A percentile compares a stretch with the other conserved stretches of the same genome.
Evolutionary conservation across 2,797 vertebrate genomes (phyloP).

Genomic region (Aldrovandia affinis): DNA sequence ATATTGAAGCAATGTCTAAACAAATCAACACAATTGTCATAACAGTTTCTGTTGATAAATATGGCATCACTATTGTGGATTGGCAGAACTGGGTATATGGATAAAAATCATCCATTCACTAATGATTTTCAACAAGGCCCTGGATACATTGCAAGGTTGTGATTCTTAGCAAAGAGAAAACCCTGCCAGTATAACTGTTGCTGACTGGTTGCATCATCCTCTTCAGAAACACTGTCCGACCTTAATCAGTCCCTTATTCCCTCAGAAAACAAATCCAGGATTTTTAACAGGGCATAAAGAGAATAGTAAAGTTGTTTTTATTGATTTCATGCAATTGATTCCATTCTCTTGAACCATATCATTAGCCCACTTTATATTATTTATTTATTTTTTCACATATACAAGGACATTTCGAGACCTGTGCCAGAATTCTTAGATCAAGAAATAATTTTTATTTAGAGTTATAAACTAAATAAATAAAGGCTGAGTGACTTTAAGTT

Average conservation of each 20-base stretch:
- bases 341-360: constrained; percentile 19
- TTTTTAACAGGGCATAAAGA: constrained; percentile 29
- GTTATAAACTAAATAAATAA: neutral
- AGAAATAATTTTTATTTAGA: neutral
- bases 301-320: constrained; percentile 42
- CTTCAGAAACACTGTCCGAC: constrained; percentile 27
- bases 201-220: constrained; percentile 44
- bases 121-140: neutral
- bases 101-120: neutral
- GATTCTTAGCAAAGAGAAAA: neutral
- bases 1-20: neutral
- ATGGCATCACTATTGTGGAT: neutral
- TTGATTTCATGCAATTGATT: constrained; percentile 38
- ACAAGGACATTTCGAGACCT: neutral
- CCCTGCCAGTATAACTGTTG: neutral
- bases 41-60: neutral
- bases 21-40: neutral
- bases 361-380: constrained; percentile 38
- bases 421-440: neutral
- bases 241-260: constrained; percentile 44
- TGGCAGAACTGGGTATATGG: neutral
- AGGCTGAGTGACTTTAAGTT: too few relatives aligned
- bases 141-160: neutral
- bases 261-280: constrained; percentile 28
- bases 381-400: neutral